Evolutionary conservation across 2,797 vertebrate genomes (phyloP).

Genomic region (Oreonectes daqikongensis): DNA sequence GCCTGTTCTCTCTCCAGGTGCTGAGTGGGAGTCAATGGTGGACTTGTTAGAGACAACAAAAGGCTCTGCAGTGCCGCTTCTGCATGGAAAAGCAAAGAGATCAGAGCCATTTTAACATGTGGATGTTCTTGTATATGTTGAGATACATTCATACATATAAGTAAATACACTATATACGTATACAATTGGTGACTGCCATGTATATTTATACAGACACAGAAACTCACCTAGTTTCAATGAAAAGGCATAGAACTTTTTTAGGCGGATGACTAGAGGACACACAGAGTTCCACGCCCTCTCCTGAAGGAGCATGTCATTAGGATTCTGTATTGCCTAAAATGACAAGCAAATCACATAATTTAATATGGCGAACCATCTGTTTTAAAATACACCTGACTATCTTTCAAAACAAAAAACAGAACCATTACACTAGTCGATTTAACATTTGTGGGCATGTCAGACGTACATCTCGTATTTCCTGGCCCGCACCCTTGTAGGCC

Average conservation of each 20-base stretch:
- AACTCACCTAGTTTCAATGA: slow-evolving; percentile 88
- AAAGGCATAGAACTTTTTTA: slow-evolving; percentile 97
- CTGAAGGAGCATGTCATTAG: slow-evolving; percentile 89
- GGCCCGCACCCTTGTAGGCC: slow-evolving; percentile 96
- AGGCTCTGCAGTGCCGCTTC: slow-evolving; percentile 93
- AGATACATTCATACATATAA: too few species aligned
- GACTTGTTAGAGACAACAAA: slow-evolving; percentile 89
- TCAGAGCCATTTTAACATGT: too few species aligned
- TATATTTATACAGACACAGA: too few species aligned
- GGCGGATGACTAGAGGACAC: slow-evolving; percentile 92
- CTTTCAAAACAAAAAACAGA: too few species aligned
- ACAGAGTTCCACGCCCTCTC: slow-evolving; percentile 96
- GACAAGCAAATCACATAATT: neutral
- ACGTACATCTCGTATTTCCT: slow-evolving; percentile 96
- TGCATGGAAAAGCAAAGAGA: slow-evolving; percentile 53
- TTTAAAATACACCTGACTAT: neutral
- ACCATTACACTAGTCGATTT: neutral
- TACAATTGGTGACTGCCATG: too few species aligned
- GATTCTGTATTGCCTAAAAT: slow-evolving; percentile 94
- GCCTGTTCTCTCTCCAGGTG: slow-evolving; percentile 97
- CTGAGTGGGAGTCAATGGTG: slow-evolving; percentile 92
- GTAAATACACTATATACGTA: too few species aligned
- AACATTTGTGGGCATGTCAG: neutral
- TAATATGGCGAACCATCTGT: neutral
- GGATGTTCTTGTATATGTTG: too few species aligned